A percentile compares a stretch with the other conserved stretches of the same genome.
phyloP scores from a whole-genome alignment of 2,888 invertebrate genomes.

The Scaptomyza reducta region DNA sequence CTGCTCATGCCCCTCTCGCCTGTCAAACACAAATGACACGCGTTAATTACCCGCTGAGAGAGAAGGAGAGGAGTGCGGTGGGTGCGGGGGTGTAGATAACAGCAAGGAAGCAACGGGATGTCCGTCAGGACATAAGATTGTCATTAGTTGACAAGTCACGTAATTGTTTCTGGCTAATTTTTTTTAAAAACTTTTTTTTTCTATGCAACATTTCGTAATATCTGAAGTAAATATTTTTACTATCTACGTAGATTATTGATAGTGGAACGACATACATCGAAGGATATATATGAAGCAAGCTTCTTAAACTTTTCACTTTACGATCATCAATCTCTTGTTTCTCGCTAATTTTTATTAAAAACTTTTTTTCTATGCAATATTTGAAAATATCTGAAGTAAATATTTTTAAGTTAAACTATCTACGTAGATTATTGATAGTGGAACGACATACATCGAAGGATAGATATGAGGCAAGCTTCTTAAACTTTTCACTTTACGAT shows the following conservation, averaged over 20 bases:
- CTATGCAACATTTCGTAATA: too few relatives aligned
- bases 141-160: conserved; percentile 82
- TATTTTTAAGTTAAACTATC: too few relatives aligned
- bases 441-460: too few relatives aligned
- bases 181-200: conserved; percentile 12
- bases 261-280: too few relatives aligned
- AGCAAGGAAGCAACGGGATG: conserved; percentile 33
- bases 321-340: conserved; percentile 29
- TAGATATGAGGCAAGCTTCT: too few relatives aligned
- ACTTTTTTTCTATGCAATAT: conserved; percentile 4
- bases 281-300: too few relatives aligned
- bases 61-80: background rate
- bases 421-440: too few relatives aligned
- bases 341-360: background rate
- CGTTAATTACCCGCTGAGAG: conserved; percentile 67
- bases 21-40: conserved; percentile 68
- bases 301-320: background rate
- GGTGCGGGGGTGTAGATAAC: conserved; percentile 3
- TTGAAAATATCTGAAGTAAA: too few relatives aligned
- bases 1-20: background rate
- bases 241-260: too few relatives aligned
- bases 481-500: conserved; percentile 1
- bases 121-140: conserved; percentile 68
- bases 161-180: conserved; percentile 63
- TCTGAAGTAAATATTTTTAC: too few relatives aligned